A percentile compares a stretch with the other conserved stretches of the same genome.
phyloP scores from a whole-genome alignment of 1,140 invertebrate genomes.

The Fopius arisanus region DNA sequence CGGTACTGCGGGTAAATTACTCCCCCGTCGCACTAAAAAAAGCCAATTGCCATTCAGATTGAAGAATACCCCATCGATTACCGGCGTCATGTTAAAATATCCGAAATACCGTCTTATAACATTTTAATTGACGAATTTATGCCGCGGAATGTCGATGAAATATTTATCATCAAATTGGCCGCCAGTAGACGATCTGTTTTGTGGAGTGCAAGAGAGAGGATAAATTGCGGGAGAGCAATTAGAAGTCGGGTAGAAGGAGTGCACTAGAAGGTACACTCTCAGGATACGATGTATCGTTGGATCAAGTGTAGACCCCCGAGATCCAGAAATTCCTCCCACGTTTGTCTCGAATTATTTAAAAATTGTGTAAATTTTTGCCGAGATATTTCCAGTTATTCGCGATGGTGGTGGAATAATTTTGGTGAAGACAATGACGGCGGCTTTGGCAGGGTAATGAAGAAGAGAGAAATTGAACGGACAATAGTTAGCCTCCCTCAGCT shows the following conservation, averaged over 20 bases:
- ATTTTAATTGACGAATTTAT: background rate
- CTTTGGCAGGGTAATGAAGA: background rate
- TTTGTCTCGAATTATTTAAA: background rate
- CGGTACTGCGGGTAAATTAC: conserved; percentile 32
- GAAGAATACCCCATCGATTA: background rate
- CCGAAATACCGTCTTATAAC: background rate
- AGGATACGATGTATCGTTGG: background rate
- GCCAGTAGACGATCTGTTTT: background rate
- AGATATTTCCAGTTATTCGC: too few relatives aligned
- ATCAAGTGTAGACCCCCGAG: background rate
- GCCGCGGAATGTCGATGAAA: background rate
- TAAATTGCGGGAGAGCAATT: background rate
- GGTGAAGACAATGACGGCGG: background rate
- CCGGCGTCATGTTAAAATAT: background rate
- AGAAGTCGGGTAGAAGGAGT: conserved; percentile 22
- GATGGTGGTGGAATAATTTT: background rate
- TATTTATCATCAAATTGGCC: conserved; percentile 4
- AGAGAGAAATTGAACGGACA: background rate
- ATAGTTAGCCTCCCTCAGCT: background rate
- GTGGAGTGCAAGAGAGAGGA: background rate
- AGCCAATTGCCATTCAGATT: background rate
- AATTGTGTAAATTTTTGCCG: background rate
- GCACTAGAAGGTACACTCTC: too few relatives aligned
- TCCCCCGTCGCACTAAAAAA: background rate
- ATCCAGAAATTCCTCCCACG: too few relatives aligned